Percentiles rank a stretch among this genome's conserved stretches.
Conservation (phyloP, 2,797 vertebrate species). For the Onychomys leucogaster region DNA sequence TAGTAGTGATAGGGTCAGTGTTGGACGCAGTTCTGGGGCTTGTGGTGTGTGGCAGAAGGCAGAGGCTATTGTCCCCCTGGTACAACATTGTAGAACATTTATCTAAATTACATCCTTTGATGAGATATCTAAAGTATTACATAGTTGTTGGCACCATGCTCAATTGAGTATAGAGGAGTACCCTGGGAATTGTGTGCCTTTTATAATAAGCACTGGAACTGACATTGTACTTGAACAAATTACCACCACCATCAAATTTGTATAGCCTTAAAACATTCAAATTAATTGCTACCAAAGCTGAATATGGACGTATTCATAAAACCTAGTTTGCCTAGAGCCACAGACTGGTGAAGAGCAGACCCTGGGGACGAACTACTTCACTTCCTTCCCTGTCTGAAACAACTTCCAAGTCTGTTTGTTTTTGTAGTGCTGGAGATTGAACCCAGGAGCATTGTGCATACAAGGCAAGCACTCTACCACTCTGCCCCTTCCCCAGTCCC, state of each 20-base stretch:
- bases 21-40: background rate
- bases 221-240: background rate
- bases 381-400: background rate
- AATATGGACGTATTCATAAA: background rate
- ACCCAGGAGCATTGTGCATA: background rate
- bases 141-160: background rate
- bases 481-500: background rate
- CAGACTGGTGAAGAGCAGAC: background rate
- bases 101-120: background rate
- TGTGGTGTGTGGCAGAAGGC: background rate
- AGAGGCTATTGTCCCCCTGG: background rate
- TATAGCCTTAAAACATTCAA: background rate
- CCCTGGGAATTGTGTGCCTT: constrained; percentile 16
- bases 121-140: background rate
- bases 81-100: background rate
- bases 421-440: background rate
- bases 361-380: background rate
- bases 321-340: background rate
- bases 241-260: constrained; percentile 9
- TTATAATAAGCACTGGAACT: background rate
- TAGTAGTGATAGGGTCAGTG: background rate
- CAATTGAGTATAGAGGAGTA: background rate
- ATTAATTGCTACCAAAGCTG: background rate
- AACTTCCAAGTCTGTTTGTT: background rate
- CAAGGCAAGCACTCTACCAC: too few species aligned